Evolutionary conservation across 2,888 invertebrate species (phyloP), one percentile per base, ranked within the genome.

Genomic region (Amiota minor): DNA sequence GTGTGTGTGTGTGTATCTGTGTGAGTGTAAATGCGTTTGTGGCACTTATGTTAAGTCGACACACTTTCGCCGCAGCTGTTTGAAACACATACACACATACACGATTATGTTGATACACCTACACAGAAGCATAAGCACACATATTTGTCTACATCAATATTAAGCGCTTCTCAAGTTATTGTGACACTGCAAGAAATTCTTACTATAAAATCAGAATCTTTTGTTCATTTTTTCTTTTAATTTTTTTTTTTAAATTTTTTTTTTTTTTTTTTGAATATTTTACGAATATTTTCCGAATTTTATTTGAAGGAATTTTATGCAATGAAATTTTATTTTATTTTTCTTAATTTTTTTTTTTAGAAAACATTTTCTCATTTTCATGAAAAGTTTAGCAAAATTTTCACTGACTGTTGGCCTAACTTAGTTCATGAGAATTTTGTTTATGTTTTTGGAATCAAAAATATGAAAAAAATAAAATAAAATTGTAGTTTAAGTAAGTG

Each of bases 11-110:
- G 72, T 53, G 68, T 55, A 4, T 77, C 70, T 46, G 69, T 72
- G n/a, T 70, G 59, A 16, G 46, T 68, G 35, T 74, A 73, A 45
- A 73, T 71, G 46, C 72, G 74, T 67, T 73, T 75, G 64, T 76
- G 76, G 16, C 64, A 70, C 67, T 69, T 79, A 75, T 75, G 79
- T 76, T 82, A 77, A 81, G 85, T 81, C 83, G 84, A 84, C 84
- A 84, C 86, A 84, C 84, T 85, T 86, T 85, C 70, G 71, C 70
- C 70, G 67, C 70, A 74, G 70, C 65, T 16, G 76, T 77, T 70
- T 74, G 75, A 81, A 80, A 81, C 77, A 62, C 47, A 55, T 53
- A 53, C 56, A 46, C 14, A 68, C 71, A 61, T 16, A 50, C 71
- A 16, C 23, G 4, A n/a, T 9, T 14, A 56, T 78, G 75, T 18